Percentiles rank a stretch among this genome's conserved stretches.
phyloP scores from a whole-genome alignment of 2,113 vertebrate genomes.

The Xenus cinereus region DNA sequence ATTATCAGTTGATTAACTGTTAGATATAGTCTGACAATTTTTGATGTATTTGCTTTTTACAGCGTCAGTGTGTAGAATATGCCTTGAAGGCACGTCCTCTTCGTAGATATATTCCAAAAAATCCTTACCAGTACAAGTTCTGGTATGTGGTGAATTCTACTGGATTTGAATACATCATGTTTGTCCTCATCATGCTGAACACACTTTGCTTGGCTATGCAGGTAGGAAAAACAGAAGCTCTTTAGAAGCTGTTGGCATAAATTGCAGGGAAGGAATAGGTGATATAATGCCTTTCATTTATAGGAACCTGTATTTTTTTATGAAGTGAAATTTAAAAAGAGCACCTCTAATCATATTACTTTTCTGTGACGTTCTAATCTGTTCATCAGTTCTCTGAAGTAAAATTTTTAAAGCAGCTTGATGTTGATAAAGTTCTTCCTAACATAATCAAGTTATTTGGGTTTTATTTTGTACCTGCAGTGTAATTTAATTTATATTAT shows the following conservation, averaged over 20 bases:
- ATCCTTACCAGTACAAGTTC: slow-evolving; percentile 99
- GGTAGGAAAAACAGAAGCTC: slow-evolving; percentile 76
- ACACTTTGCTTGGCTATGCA: slow-evolving; percentile 98
- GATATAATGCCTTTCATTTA: background rate
- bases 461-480: background rate
- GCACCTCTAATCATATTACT: background rate
- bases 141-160: slow-evolving; percentile 99
- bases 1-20: background rate
- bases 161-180: slow-evolving; percentile 99
- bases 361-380: background rate
- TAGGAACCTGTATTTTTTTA: background rate
- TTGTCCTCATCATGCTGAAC: slow-evolving; percentile 99
- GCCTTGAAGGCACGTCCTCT: slow-evolving; percentile 94
- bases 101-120: slow-evolving; percentile 97
- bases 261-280: background rate
- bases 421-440: background rate
- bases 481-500: background rate
- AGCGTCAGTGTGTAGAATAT: slow-evolving; percentile 99
- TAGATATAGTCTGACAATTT: background rate
- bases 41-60: slow-evolving; percentile 56
- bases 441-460: background rate
- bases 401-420: background rate
- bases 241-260: background rate
- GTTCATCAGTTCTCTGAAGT: background rate
- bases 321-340: background rate